Evolutionary conservation across 2,797 vertebrate genomes (phyloP).

Genomic region (Chiroxiphia lanceolata): DNA sequence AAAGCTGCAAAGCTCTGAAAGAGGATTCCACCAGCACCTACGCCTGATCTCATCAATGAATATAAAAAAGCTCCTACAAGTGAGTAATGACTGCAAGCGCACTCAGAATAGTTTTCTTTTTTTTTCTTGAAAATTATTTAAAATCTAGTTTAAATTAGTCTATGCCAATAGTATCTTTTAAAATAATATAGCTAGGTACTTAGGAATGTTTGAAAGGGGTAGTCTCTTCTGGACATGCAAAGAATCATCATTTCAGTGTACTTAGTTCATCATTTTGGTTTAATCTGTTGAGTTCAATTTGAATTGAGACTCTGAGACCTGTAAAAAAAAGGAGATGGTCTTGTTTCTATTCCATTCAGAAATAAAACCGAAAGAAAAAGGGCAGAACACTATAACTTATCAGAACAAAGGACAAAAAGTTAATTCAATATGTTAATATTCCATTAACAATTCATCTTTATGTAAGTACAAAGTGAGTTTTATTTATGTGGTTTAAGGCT

Average conservation of each 20-base stretch:
- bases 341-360: conserved; percentile 11
- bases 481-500: background rate
- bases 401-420: background rate
- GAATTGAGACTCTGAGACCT: background rate
- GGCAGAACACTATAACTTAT: background rate
- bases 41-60: conserved; percentile 37
- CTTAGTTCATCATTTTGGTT: background rate
- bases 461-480: background rate
- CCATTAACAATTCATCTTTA: background rate
- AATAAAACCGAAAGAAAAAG: conserved; percentile 5
- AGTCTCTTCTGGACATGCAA: background rate
- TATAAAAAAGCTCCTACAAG: conserved; percentile 37
- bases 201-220: background rate
- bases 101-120: background rate
- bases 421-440: background rate
- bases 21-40: conserved; percentile 16
- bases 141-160: background rate
- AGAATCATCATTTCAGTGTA: background rate
- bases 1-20: conserved; percentile 18
- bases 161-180: background rate
- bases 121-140: background rate
- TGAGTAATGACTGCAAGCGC: conserved; percentile 34
- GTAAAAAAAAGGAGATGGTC: background rate
- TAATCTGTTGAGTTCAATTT: background rate
- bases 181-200: background rate